Evolutionary conservation across 2,797 vertebrate genomes (phyloP), one percentile per base, ranked within the genome.

Genomic region (Sebastolobus altivelis): DNA sequence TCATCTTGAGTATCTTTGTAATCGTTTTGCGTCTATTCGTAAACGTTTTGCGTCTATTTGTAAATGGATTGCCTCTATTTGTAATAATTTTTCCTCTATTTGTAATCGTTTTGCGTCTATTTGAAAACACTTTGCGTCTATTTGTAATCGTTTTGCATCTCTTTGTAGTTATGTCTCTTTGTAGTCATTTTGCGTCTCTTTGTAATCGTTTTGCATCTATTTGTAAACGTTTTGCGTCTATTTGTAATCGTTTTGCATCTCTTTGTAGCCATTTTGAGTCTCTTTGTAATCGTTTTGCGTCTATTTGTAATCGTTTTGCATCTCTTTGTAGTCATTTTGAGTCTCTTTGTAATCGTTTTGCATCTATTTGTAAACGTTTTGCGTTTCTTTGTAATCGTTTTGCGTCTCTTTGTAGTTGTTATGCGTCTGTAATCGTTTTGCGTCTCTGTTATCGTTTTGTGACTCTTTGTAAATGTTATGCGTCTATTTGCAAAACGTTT

Each of bases 71-170:
- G 9, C 9, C 1, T 40, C 12, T 14, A 2, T 46, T 46, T 18
- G 43, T 40, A 2, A 38, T 1, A 0, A 3, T 37, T 38, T 14
- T 40, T 0, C 0, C 0, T 40, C 13, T 6, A 0, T 43, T 43
- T 14, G 1, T 10, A 61, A 2, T 0, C 0, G 0, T 27, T 27
- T 14, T 56, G 5, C 2, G 0, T 46, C 46, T 20, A 0, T 49
- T 63, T 25, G n/a, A 16, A 13, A 25, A 27, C 2, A 38, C 46
- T 31, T 4, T 31, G 31, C 1, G 6, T 65, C 22, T 40, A 4
- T 40, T n/a, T 38, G 1, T 10, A 61, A 2, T 0, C 0, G 0
- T 27, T 27, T 14, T 56, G 5, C 2, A 5, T 31, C 31, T 31
- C 4, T 31, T 5, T 31, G 31, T 31, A 4, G 25, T 25, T 25